Conservation (phyloP, 2,113 vertebrate species). For the Setophaga petechia region DNA sequence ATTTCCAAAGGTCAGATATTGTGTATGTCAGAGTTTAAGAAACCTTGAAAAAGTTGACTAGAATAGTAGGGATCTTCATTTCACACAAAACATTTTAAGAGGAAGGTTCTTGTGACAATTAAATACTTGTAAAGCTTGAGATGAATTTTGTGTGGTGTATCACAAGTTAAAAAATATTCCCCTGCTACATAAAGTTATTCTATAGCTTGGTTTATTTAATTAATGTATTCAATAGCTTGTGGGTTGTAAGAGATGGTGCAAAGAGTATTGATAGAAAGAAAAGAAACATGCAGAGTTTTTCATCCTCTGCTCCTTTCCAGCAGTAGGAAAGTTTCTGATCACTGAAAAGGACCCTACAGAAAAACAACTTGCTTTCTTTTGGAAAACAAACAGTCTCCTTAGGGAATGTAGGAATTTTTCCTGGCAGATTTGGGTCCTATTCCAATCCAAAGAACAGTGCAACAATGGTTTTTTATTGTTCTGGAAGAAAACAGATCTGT, state of each 20-base stretch:
- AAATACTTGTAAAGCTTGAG: not conserved
- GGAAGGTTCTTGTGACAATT: not conserved
- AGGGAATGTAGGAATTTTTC: not conserved
- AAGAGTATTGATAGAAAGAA: not conserved
- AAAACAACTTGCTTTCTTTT: not conserved
- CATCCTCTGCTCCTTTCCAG: not conserved
- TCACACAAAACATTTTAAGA: not conserved
- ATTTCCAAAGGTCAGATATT: not conserved
- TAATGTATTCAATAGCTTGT: not conserved
- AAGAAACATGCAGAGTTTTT: not conserved
- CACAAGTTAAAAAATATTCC: not conserved
- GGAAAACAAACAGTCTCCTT: not conserved
- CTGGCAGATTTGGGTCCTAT: not conserved
- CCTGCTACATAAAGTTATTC: not conserved
- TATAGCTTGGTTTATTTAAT: not conserved
- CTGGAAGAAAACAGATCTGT: slow-evolving; percentile 20
- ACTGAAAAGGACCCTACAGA: not conserved
- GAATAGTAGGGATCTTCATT: not conserved
- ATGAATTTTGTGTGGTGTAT: not conserved
- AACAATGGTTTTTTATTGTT: not conserved
- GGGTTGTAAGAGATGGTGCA: not conserved
- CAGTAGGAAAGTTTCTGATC: not conserved
- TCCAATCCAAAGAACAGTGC: not conserved
- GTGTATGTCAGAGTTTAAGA: not conserved
- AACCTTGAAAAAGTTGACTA: not conserved